Conservation (phyloP, 2,797 vertebrate species). For the Microctenopoma steveboyesi region DNA sequence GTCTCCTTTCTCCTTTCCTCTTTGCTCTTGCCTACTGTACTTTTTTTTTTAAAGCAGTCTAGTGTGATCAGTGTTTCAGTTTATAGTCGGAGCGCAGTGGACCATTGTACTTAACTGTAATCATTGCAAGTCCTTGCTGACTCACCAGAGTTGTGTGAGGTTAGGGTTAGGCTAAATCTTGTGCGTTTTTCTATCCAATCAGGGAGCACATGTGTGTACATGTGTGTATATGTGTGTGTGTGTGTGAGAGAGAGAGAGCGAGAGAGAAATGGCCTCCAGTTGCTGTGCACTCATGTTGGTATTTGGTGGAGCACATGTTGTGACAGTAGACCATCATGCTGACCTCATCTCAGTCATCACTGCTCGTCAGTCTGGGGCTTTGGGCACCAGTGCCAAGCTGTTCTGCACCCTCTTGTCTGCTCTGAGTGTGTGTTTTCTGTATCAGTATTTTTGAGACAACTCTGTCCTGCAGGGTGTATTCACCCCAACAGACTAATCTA, state of each 20-base stretch:
- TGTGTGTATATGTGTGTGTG: constrained; percentile 51
- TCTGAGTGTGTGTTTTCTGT: constrained; percentile 53
- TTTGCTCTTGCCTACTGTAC: constrained; percentile 55
- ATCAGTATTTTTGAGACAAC: constrained; percentile 58
- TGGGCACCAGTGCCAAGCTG: constrained; percentile 59
- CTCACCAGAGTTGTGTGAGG: constrained; percentile 41
- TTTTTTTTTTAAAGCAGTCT: constrained; percentile 30
- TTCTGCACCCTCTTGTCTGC: constrained; percentile 66
- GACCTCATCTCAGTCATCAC: constrained; percentile 69
- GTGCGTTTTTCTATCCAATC: constrained; percentile 59
- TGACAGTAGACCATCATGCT: constrained; percentile 70
- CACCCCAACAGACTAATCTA: constrained; percentile 61
- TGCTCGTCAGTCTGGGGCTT: constrained; percentile 66
- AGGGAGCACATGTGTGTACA: constrained; percentile 53
- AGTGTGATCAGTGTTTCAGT: constrained; percentile 38
- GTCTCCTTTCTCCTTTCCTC: constrained; percentile 42
- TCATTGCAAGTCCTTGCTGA: constrained; percentile 50
- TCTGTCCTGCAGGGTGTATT: constrained; percentile 64
- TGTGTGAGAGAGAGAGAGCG: constrained; percentile 11
- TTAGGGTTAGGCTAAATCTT: constrained; percentile 40
- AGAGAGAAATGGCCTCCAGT: constrained; percentile 4
- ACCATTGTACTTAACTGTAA: constrained; percentile 37
- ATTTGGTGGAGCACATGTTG: constrained; percentile 62
- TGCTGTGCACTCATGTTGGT: constrained; percentile 29
- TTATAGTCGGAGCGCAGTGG: constrained; percentile 29